These are phyloP conservation scores for Hirtodrosophila confusa DNA, from an alignment of 2,888 invertebrate genomes.

Conservation along the genomic window DNA sequence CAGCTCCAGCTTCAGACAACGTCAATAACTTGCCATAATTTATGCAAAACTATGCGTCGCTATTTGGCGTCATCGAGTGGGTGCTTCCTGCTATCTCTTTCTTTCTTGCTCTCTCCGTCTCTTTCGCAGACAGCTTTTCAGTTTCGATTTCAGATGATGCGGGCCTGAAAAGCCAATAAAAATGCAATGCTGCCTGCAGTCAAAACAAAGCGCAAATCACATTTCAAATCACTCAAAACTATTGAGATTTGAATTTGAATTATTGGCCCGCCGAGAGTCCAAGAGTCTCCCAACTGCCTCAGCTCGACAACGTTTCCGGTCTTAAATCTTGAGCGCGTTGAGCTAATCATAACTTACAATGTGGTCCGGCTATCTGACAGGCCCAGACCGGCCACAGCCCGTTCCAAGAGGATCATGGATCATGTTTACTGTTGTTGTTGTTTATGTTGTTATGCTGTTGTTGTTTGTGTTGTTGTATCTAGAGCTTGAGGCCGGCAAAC, in stretches of 20 bases:
- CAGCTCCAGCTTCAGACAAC: slow-evolving; percentile 30
- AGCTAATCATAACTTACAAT: slow-evolving; percentile 81
- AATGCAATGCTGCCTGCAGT: slow-evolving; percentile 66
- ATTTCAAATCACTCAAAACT: slow-evolving; percentile 77
- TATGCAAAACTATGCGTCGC: slow-evolving; percentile 65
- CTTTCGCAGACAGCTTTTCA: slow-evolving; percentile 14
- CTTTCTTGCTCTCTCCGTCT: slow-evolving; percentile 1
- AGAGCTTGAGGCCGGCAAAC: slow-evolving; percentile 71
- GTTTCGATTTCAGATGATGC: slow-evolving; percentile 55
- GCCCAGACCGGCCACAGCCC: slow-evolving; percentile 65
- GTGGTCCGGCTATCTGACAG: slow-evolving; percentile 80
- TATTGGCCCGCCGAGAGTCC: slow-evolving; percentile 53
- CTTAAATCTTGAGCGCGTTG: slow-evolving; percentile 79
- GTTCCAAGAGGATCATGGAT: slow-evolving; percentile 70
- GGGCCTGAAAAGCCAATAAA: slow-evolving; percentile 59
- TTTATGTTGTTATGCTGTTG: slow-evolving; percentile 9
- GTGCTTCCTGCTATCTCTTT: slow-evolving; percentile 29
- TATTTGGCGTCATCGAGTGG: slow-evolving; percentile 66
- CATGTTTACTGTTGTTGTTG: slow-evolving; percentile 53
- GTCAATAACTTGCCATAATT: slow-evolving; percentile 60
- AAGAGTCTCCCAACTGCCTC: slow-evolving; percentile 10
- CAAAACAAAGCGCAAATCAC: slow-evolving; percentile 69
- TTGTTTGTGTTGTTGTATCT: slow-evolving; percentile 11
- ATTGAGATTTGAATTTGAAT: slow-evolving; percentile 78
- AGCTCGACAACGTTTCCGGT: slow-evolving; percentile 68